Evolutionary conservation across 1,140 invertebrate species (phyloP), one percentile per base, ranked within the genome.

Genomic region (Zaprionus ornatus): DNA sequence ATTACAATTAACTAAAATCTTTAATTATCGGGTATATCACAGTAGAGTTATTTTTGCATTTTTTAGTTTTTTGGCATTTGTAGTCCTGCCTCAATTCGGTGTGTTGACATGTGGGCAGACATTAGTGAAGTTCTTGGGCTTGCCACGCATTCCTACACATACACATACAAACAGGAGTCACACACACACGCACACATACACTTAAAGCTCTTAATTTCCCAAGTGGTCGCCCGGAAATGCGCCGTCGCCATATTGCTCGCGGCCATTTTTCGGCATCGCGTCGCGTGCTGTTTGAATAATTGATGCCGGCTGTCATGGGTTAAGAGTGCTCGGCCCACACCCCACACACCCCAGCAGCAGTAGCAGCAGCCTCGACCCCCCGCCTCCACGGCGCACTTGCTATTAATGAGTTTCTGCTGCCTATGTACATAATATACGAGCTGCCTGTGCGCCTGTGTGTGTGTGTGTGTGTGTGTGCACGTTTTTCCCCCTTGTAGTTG

Each of bases 391-490:
- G 42, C 74, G 67, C 68, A 74, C 72, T 74, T 74, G 69, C 83
- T 77, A 84, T 88, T 88, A 88, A 88, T 88, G 84, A 88, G 85
- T 88, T 84, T 69, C 81, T 77, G 70, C 74, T 74, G 77, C 68
- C 78, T 74, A 80, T 77, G 71, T 83, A 76, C 84, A 86, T 88
- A 73, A 77, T 59, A 72, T 50, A 71, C 68, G 29, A 69, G 48
- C 27, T 54, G 40, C 42, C 32, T 21, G 17, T 54, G 60, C 50
- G 35, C 55, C 25, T 72, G 27, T 55, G 45, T 48, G 13, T 71
- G 61, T 54, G 42, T 72, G 45, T 21, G 42, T 27, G 27, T 56
- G 10, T 23, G 21, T 60, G 42, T 25, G 23, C 12, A 12, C 69
- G 37, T 52, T 73, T 77, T 57, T 62, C 69, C 83, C 71, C 61